phyloP scores from a whole-genome alignment of 2,888 invertebrate genomes.

The Fragum fragum region DNA sequence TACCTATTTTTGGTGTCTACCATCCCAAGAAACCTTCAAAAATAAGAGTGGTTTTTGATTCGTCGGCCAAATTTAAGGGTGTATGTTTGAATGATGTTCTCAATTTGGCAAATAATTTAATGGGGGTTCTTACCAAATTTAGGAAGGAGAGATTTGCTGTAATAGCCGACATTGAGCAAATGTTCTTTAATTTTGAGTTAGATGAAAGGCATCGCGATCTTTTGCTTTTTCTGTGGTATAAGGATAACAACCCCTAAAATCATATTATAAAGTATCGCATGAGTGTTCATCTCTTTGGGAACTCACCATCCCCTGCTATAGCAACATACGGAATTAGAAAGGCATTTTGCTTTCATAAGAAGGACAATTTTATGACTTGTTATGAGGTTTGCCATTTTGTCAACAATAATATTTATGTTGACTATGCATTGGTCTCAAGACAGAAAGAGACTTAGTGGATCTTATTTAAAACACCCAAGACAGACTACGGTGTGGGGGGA shows the following conservation, averaged over 20 bases:
- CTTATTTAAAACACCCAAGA: slow-evolving; percentile 23
- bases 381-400: slow-evolving; percentile 32
- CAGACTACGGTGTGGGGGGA: slow-evolving; percentile 18
- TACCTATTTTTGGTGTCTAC: slow-evolving; percentile 60
- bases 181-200: no score
- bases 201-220: slow-evolving; percentile 49
- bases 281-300: slow-evolving; percentile 49
- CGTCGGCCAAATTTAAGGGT: no score
- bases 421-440: slow-evolving; percentile 29
- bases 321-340: no score
- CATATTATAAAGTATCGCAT: slow-evolving; percentile 50
- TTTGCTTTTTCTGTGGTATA: slow-evolving; percentile 59
- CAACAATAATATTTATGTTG: slow-evolving; percentile 29
- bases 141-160: no score
- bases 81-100: slow-evolving; percentile 60
- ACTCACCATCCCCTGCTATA: no score
- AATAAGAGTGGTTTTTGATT: slow-evolving; percentile 62
- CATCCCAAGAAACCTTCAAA: slow-evolving; percentile 66
- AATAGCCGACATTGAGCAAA: slow-evolving; percentile 56
- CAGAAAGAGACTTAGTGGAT: slow-evolving; percentile 19
- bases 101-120: slow-evolving; percentile 51
- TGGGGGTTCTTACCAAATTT: slow-evolving; percentile 47
- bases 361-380: slow-evolving; percentile 10
- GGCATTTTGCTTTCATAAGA: no score
- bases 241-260: slow-evolving; percentile 41